These are phyloP conservation scores for Glossophaga mutica DNA, from an alignment of 2,797 vertebrate species.

Conservation along the genomic window DNA sequence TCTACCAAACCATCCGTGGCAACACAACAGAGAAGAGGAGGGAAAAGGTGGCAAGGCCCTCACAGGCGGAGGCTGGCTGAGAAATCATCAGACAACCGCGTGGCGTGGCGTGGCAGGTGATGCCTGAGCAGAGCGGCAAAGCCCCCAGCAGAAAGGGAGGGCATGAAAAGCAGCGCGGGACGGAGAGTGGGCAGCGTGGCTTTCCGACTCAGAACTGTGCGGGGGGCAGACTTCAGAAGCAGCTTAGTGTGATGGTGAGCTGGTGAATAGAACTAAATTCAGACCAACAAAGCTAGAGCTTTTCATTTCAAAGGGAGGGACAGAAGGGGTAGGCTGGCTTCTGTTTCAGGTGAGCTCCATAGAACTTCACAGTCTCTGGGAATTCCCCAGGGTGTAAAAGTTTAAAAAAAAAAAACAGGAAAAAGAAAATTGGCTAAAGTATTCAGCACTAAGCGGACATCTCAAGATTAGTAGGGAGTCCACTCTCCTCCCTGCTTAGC, in stretches of 20 bases:
- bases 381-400: constrained; percentile 39
- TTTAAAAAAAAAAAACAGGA: neutral
- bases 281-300: neutral
- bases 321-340: neutral
- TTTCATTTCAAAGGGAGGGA: neutral
- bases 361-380: constrained; percentile 34
- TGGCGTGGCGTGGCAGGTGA: neutral
- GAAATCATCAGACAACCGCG: constrained; percentile 27
- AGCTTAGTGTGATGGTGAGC: neutral
- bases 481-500: neutral
- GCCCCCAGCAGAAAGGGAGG: neutral
- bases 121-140: neutral
- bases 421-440: constrained; percentile 26
- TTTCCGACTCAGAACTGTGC: constrained; percentile 29
- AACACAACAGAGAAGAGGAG: neutral
- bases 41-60: neutral
- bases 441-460: neutral
- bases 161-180: neutral
- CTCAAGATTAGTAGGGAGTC: constrained; percentile 49
- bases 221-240: constrained; percentile 48
- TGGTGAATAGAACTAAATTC: constrained; percentile 56
- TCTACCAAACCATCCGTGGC: neutral
- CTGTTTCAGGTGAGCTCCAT: neutral
- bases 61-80: neutral
- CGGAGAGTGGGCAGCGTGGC: neutral